Evolutionary conservation across 1,140 invertebrate genomes (phyloP), one percentile per base, ranked within the genome.

Genomic region (Neodiprion pinetum): DNA sequence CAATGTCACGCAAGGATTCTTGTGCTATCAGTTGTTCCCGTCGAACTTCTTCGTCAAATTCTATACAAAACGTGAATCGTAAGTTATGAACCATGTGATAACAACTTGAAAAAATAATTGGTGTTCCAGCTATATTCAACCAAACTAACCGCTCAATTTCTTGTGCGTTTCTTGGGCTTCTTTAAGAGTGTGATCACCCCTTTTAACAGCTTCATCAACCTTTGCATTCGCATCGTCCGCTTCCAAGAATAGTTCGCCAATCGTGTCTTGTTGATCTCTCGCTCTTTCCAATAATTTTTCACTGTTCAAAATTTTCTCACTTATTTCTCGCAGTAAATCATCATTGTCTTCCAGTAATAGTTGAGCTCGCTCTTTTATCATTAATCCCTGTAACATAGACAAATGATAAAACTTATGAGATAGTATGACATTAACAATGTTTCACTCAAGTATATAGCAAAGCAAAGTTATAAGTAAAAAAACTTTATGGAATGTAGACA

Each of bases 31-130:
- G 87, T 67, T 93, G 93, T 74, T 94, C 97, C 67, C 93, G 92
- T 78, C 96, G 92, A 2, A 98, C 96, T 87, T 97, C 92, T 66
- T 94, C 91, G 84, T 98, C 96, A 89, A 98, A 99, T 83, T 94
- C 96, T 95, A 80, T 80, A 78, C 68, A 71, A 75, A 71, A 75
- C 68, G 76, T 73, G 28, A 73, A 78, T 79, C 61, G 28, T 74
- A 72, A 79, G 48, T 74, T 50, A 72, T 67, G 73, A 72, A 72
- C n/a, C 53, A 74, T 67, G 70, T 50, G 74, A 71, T 61, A 12
- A 69, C 40, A 17, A 73, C 17, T 50, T 66, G 7, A 48, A n/a
- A 75, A 67, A 70, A 53, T 67, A 53, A 71, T 74, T 17, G 10
- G 1, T 73, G 48, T 68, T 21, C 14, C 12, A 49, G 28, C 49